Conservation (phyloP, 2,113 vertebrate species). For the Arizona elegans region DNA sequence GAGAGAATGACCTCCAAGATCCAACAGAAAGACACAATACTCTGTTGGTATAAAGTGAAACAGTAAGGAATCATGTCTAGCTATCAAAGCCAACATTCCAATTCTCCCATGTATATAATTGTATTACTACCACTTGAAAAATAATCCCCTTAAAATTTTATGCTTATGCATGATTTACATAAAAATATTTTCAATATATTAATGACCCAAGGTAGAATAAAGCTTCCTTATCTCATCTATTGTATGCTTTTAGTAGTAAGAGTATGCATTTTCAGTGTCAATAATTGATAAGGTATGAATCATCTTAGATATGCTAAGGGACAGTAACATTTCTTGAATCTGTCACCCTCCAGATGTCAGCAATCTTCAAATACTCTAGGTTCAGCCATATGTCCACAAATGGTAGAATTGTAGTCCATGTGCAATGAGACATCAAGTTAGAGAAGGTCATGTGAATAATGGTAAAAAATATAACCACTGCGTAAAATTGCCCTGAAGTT, state of each 20-base stretch:
- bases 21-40: neutral
- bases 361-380: neutral
- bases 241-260: neutral
- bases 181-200: neutral
- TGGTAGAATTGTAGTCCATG: neutral
- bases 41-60: neutral
- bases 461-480: neutral
- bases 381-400: neutral
- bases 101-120: neutral
- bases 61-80: neutral
- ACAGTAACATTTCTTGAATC: neutral
- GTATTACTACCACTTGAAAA: neutral
- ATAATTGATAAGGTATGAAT: neutral
- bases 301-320: neutral
- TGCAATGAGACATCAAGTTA: neutral
- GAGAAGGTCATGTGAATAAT: neutral
- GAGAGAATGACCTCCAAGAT: neutral
- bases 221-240: neutral
- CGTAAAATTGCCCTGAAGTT: neutral
- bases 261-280: neutral
- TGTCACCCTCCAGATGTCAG: neutral
- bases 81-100: neutral
- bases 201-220: neutral
- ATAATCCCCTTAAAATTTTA: neutral
- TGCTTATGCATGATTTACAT: neutral